Conservation (phyloP, 2,797 vertebrate genomes). For the Sebastes oblongus region DNA sequence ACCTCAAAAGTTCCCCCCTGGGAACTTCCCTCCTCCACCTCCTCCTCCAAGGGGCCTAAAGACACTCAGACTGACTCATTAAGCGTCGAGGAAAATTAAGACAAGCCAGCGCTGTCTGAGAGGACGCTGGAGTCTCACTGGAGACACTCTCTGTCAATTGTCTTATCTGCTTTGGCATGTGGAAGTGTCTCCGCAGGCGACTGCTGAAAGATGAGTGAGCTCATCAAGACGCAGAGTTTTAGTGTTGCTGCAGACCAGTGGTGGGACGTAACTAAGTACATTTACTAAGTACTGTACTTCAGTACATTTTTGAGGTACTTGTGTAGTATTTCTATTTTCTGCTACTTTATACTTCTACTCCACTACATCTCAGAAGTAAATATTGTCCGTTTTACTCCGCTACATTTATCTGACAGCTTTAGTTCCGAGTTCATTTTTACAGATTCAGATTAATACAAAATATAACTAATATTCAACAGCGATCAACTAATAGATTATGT, state of each 20-base stretch:
- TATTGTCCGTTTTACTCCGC: too few species aligned
- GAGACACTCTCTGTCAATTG: slow-evolving; percentile 53
- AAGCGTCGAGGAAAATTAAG: slow-evolving; percentile 62
- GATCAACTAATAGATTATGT: too few species aligned
- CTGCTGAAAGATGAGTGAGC: slow-evolving; percentile 54
- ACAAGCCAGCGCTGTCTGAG: slow-evolving; percentile 59
- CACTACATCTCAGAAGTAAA: too few species aligned
- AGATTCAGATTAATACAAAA: too few species aligned
- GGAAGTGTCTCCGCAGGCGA: slow-evolving; percentile 51
- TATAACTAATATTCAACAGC: too few species aligned
- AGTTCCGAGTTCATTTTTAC: too few species aligned
- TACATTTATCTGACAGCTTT: too few species aligned
- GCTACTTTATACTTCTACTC: too few species aligned
- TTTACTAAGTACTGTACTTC: too few species aligned
- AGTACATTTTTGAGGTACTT: too few species aligned
- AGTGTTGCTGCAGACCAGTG: background rate
- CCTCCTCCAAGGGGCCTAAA: slow-evolving; percentile 48
- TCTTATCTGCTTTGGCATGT: slow-evolving; percentile 57
- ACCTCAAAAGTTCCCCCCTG: slow-evolving; percentile 73
- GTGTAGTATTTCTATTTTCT: too few species aligned
- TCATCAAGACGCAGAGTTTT: slow-evolving; percentile 34
- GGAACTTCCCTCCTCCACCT: slow-evolving; percentile 66
- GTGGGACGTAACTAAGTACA: too few species aligned
- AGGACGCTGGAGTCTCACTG: slow-evolving; percentile 28
- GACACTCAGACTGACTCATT: slow-evolving; percentile 70